phyloP scores from a whole-genome alignment of 2,888 invertebrate species.

The Epistrophe eligans region DNA sequence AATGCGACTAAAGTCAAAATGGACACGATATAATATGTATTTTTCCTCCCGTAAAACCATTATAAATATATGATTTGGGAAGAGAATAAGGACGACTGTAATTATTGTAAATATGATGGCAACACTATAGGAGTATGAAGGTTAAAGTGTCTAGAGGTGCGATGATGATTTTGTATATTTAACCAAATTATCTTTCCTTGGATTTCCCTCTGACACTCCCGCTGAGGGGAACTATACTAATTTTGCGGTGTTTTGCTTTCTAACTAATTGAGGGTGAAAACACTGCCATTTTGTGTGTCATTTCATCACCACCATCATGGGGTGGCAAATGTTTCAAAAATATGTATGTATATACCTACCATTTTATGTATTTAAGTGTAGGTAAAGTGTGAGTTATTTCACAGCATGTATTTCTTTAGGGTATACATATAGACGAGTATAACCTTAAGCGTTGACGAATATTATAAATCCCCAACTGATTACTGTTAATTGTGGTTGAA shows the following conservation, averaged over 20 bases:
- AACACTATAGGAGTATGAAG: background rate
- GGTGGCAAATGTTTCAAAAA: background rate
- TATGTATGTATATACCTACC: background rate
- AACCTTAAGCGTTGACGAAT: too few species aligned
- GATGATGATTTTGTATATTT: constrained; percentile 7
- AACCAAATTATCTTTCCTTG: background rate
- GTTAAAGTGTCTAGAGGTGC: background rate
- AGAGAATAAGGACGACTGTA: background rate
- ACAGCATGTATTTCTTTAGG: too few species aligned
- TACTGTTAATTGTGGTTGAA: constrained; percentile 5
- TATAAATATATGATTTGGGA: background rate
- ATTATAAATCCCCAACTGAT: background rate
- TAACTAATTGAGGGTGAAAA: constrained; percentile 23
- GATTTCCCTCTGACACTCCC: constrained; percentile 3
- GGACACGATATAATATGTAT: too few species aligned
- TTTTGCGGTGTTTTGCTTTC: constrained; percentile 18
- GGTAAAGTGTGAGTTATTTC: too few species aligned
- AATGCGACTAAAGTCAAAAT: too few species aligned
- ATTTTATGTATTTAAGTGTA: background rate
- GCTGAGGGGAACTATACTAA: background rate
- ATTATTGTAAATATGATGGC: background rate
- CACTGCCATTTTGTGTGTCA: constrained; percentile 6
- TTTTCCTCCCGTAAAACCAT: too few species aligned
- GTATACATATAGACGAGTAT: too few species aligned
- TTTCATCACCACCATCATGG: background rate